Evolutionary conservation across 2,888 invertebrate genomes (phyloP).

Genomic region (Elegia similella): DNA sequence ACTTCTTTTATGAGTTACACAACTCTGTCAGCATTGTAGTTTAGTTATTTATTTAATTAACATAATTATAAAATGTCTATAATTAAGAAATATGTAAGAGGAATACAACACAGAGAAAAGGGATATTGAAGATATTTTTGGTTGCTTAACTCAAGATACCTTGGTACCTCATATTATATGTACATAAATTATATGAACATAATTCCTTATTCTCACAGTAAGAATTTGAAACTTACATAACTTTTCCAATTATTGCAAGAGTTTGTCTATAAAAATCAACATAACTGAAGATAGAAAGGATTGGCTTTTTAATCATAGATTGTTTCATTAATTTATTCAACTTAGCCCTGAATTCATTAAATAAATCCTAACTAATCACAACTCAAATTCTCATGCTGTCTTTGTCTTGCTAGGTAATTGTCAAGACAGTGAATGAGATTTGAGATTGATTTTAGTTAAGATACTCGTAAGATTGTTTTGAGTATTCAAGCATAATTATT

Average conservation of each 20-base stretch:
- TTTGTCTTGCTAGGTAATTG: too few relatives aligned
- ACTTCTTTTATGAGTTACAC: not conserved
- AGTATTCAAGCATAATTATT: too few relatives aligned
- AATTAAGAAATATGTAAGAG: not conserved
- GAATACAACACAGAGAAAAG: not conserved
- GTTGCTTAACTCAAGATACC: not conserved
- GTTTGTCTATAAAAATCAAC: not conserved
- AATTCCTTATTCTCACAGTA: not conserved
- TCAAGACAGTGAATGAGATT: too few relatives aligned
- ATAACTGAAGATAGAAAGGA: not conserved
- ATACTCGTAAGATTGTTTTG: too few relatives aligned
- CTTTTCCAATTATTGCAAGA: not conserved
- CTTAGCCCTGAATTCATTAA: too few relatives aligned
- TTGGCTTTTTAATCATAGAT: not conserved
- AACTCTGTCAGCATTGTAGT: not conserved
- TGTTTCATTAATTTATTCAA: too few relatives aligned
- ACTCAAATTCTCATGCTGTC: too few relatives aligned
- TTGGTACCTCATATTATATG: not conserved
- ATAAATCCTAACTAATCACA: too few relatives aligned
- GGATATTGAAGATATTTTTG: not conserved
- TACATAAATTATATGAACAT: constrained; percentile 11
- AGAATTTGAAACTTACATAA: not conserved
- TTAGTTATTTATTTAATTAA: not conserved
- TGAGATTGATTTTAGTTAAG: too few relatives aligned
- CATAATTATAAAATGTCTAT: not conserved